Percentiles rank a stretch among this genome's conserved stretches.
Conservation (phyloP, 2,797 vertebrate genomes). For the Pangasius sanitwongsei region DNA sequence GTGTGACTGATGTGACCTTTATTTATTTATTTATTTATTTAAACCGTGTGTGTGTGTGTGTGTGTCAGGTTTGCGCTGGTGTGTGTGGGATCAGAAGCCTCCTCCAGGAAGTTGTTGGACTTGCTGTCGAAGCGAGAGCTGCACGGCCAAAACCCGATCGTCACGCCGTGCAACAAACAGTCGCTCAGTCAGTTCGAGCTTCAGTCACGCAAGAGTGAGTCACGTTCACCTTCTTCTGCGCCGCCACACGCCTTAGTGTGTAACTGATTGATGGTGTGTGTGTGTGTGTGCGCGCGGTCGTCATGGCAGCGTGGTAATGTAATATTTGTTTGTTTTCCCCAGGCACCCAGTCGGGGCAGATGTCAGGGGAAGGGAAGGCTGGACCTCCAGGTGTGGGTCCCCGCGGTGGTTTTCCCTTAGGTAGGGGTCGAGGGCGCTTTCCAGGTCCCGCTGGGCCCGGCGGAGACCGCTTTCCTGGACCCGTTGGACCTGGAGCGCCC, state of each 20-base stretch:
- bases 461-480: constrained; percentile 93
- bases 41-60: not conserved
- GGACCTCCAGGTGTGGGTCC: constrained; percentile 90
- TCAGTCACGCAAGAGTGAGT: constrained; percentile 97
- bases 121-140: constrained; percentile 95
- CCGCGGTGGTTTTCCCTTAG: constrained; percentile 89
- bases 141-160: constrained; percentile 96
- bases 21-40: not conserved
- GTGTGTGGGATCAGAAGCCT: constrained; percentile 94
- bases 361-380: constrained; percentile 99
- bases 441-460: constrained; percentile 89
- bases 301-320: not conserved
- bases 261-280: not conserved
- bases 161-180: constrained; percentile 98
- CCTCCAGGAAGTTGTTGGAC: constrained; percentile 96
- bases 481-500: constrained; percentile 93
- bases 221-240: fast-evolving
- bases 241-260: not conserved
- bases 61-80: constrained; percentile 90
- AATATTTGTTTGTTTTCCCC: not conserved
- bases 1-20: not conserved
- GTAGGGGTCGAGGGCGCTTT: constrained; percentile 91
- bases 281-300: not conserved
- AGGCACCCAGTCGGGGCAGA: constrained; percentile 94
- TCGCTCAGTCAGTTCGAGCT: constrained; percentile 99